phyloP scores from a whole-genome alignment of 2,113 vertebrate species.

The Ammodytes marinus region DNA sequence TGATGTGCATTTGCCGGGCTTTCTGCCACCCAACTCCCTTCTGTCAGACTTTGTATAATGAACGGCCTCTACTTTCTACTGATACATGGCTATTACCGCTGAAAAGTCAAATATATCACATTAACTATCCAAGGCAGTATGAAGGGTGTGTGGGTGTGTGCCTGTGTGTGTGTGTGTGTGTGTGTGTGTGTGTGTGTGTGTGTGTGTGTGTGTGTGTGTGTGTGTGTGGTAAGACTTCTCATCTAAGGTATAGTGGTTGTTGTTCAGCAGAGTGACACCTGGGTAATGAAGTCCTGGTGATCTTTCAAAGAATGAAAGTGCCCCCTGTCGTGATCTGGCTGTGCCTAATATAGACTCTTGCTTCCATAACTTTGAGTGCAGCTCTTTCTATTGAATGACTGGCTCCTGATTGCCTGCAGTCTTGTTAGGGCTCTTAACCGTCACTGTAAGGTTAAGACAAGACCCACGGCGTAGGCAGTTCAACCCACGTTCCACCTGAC shows the following conservation, averaged over 20 bases:
- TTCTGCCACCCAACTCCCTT: slow-evolving; percentile 50
- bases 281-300: slow-evolving; percentile 79
- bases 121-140: slow-evolving; percentile 55
- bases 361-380: not conserved
- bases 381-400: not conserved
- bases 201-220: slow-evolving; percentile 26
- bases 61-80: slow-evolving; percentile 62
- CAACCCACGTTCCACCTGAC: not conserved
- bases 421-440: not conserved
- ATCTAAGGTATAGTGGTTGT: slow-evolving; percentile 42
- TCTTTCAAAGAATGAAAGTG: slow-evolving; percentile 30
- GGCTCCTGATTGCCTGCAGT: slow-evolving; percentile 5
- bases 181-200: too few relatives aligned
- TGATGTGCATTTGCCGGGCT: slow-evolving; percentile 52
- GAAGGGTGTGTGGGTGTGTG: not conserved
- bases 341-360: slow-evolving; percentile 35
- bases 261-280: slow-evolving; percentile 73
- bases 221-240: slow-evolving; percentile 40
- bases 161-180: too few relatives aligned
- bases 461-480: not conserved
- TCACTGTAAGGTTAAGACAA: slow-evolving; percentile 7
- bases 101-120: slow-evolving; percentile 73
- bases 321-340: not conserved
- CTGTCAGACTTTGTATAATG: slow-evolving; percentile 73
- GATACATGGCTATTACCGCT: slow-evolving; percentile 74